A percentile compares a stretch with the other conserved stretches of the same genome.
Evolutionary conservation across 2,113 vertebrate genomes (phyloP).

Genomic region (Bolborhynchus lineola): DNA sequence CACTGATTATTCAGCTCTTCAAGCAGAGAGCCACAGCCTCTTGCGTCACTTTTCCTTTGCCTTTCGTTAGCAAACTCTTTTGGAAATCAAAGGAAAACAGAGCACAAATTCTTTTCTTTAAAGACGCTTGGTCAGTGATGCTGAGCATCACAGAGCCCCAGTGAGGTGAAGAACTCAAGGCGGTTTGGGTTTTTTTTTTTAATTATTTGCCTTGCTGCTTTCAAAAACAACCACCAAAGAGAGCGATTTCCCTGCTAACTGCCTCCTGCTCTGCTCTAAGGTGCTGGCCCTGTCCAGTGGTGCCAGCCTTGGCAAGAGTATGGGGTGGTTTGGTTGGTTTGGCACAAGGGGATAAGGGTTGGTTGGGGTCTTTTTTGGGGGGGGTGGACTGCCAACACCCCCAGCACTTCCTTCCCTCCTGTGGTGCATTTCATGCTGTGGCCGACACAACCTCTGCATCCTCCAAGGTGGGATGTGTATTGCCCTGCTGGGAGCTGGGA

Average conservation of each 20-base stretch:
- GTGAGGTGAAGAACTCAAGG: background rate
- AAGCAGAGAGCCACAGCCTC: background rate
- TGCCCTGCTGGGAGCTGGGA: background rate
- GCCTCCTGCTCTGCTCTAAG: background rate
- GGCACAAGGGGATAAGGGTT: background rate
- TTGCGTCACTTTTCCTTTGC: background rate
- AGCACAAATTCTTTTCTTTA: background rate
- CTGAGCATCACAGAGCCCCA: background rate
- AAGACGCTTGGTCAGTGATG: background rate
- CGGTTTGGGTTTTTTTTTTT: background rate
- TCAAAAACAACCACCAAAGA: background rate
- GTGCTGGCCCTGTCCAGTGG: background rate
- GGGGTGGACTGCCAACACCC: background rate
- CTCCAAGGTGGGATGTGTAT: background rate
- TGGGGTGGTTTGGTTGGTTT: background rate
- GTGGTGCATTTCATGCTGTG: background rate
- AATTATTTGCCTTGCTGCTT: background rate
- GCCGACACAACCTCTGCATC: fast-evolving
- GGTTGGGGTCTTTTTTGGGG: fast-evolving
- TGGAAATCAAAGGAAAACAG: background rate
- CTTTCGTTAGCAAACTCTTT: background rate
- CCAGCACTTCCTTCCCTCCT: background rate
- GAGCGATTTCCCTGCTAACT: background rate
- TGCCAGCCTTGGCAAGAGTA: background rate
- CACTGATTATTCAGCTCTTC: background rate